Conservation (phyloP, 2,888 invertebrate genomes). For the Lutraria lutraria region DNA sequence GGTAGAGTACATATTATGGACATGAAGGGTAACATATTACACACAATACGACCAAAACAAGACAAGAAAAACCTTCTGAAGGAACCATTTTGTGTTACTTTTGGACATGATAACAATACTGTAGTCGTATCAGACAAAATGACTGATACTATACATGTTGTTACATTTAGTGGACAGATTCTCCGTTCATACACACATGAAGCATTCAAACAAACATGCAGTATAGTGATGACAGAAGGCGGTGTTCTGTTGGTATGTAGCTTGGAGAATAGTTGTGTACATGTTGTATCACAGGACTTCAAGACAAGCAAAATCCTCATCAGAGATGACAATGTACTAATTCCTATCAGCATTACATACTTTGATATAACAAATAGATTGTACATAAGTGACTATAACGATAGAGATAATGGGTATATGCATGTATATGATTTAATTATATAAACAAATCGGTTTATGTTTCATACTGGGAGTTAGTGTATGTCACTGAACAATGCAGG, state of each 20-base stretch:
- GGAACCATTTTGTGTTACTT: neutral
- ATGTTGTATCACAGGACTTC: neutral
- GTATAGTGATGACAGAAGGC: neutral
- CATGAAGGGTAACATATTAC: neutral
- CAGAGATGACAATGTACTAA: neutral
- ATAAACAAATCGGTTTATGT: too few species aligned
- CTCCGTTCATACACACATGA: neutral
- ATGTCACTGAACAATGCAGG: too few species aligned
- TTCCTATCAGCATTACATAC: neutral
- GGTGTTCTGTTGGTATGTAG: too few species aligned
- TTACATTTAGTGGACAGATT: too few species aligned
- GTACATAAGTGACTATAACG: neutral
- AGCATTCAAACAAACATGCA: neutral
- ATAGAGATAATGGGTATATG: too few species aligned
- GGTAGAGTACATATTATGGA: neutral
- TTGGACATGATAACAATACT: neutral
- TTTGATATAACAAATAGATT: neutral
- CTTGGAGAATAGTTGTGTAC: neutral
- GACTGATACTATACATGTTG: neutral
- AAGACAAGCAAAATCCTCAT: conserved; percentile 9
- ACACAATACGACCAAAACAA: neutral
- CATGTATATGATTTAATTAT: too few species aligned
- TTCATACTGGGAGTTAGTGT: too few species aligned
- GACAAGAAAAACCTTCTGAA: neutral
- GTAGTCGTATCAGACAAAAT: neutral